Evolutionary conservation across 2,888 invertebrate species (phyloP), one percentile per base, ranked within the genome.

Genomic region (Caenorhabditis sp.): DNA sequence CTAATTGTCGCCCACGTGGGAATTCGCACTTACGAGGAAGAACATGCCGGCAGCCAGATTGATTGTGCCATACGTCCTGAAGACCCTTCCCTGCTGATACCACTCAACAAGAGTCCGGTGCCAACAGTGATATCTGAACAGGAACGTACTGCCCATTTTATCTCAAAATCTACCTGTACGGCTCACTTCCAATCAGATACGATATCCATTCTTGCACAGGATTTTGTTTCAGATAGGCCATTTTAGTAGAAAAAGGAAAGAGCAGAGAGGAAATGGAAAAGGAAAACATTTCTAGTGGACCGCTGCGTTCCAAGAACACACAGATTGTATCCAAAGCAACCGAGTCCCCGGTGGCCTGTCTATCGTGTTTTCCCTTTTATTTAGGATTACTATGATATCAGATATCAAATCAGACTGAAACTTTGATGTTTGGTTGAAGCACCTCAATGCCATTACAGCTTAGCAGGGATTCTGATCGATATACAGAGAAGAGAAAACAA

Each of bases 201-300:
- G 62, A 43, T 1, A 41, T 2, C 62, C 62, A 63, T 27, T 63
- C 62, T 32, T 63, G 52, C 3, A 52, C 5, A 11, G 43, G 43
- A 15, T 41, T 63, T 43, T 63, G 62, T 24, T 53, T 63, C 35
- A 63, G 35, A 53, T 63, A 63, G 0, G 53, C 20, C 62, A 63
- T 63, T 48, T 9, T 2, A 8, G 22, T 3, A n/a, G n/a, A n/a
- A n/a, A n/a, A n/a, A n/a, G n/a, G n/a, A n/a, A n/a, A n/a, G n/a
- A n/a, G n/a, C n/a, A n/a, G n/a, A 30, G 17, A 1, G 46, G 8
- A 46, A 26, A 15, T n/a, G 1, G 4, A 24, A 24, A 24, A 45
- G 45, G 24, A 45, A 39, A n/a, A n/a, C n/a, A n/a, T n/a, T n/a
- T n/a, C n/a, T n/a, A n/a, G n/a, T n/a, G n/a, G n/a, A n/a, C n/a